phyloP scores from a whole-genome alignment of 2,888 invertebrate species.

The Oscheius sp. region DNA sequence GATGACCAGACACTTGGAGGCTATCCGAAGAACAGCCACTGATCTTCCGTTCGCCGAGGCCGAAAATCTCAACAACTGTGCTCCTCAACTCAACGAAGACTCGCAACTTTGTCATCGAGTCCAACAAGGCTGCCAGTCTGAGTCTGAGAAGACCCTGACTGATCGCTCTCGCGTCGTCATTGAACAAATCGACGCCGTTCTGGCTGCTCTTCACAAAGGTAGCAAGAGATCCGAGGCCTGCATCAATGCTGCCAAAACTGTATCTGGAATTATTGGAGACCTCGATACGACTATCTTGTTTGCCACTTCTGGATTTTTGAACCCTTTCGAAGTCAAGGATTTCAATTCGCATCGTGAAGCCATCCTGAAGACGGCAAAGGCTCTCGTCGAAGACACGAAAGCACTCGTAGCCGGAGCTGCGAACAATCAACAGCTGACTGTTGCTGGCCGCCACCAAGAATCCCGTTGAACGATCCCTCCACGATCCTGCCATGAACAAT shows the following conservation, averaged over 20 bases:
- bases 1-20: constrained; percentile 93
- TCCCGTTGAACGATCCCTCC: constrained; percentile 79
- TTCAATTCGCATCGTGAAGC: constrained; percentile 66
- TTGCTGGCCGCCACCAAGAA: constrained; percentile 97
- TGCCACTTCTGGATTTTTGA: constrained; percentile 95
- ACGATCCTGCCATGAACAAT: constrained; percentile 84
- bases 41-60: constrained; percentile 87
- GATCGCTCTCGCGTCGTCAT: constrained; percentile 85
- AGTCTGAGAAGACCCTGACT: constrained; percentile 82
- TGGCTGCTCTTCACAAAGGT: constrained; percentile 76
- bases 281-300: constrained; percentile 99
- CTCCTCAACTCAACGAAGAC: constrained; percentile 77
- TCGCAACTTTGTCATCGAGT: constrained; percentile 84
- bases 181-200: constrained; percentile 82
- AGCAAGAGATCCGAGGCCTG: constrained; percentile 94
- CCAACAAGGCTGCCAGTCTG: constrained; percentile 89
- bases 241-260: constrained; percentile 97
- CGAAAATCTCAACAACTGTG: constrained; percentile 84
- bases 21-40: constrained; percentile 89
- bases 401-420: constrained; percentile 89
- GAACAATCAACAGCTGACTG: constrained; percentile 84
- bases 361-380: constrained; percentile 91
- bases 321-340: constrained; percentile 85
- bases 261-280: constrained; percentile 95
- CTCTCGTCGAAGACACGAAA: constrained; percentile 98